Evolutionary conservation across 2,888 invertebrate genomes (phyloP).

Genomic region (Athripsodes cinereus): DNA sequence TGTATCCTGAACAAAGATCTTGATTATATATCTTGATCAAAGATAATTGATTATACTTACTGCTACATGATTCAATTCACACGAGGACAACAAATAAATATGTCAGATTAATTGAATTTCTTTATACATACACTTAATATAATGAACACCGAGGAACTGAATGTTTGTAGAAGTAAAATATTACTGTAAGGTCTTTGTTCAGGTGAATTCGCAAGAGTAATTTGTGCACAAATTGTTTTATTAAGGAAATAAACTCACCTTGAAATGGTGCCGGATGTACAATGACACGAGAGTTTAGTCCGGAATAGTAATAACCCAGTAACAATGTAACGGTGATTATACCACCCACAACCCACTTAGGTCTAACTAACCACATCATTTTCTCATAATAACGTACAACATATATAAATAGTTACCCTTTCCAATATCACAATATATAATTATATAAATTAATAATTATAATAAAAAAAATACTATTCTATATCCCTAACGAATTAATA

Average conservation of each 20-base stretch:
- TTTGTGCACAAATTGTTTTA: no score
- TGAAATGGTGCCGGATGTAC: slow-evolving; percentile 13
- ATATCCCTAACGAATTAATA: neutral
- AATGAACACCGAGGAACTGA: no score
- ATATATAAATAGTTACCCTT: slow-evolving; percentile 15
- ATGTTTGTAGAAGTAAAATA: no score
- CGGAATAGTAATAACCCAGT: slow-evolving; percentile 23
- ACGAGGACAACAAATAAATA: no score
- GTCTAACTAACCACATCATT: slow-evolving; percentile 20
- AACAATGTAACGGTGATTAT: slow-evolving; percentile 22
- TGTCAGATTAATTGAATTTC: no score
- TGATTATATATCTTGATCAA: no score
- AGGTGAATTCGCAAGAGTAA: no score
- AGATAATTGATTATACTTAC: no score
- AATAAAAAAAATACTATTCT: neutral
- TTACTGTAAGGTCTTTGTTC: no score
- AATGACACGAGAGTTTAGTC: slow-evolving; percentile 14
- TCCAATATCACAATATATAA: slow-evolving; percentile 2
- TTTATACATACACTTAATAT: no score
- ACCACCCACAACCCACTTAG: slow-evolving; percentile 23
- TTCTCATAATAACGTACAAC: slow-evolving; percentile 6
- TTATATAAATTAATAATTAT: neutral
- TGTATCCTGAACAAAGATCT: no score
- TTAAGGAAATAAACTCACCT: slow-evolving; percentile 9
- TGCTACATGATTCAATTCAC: no score